Conservation (phyloP, 2,797 vertebrate species). For the Acipenser transmontanus region DNA sequence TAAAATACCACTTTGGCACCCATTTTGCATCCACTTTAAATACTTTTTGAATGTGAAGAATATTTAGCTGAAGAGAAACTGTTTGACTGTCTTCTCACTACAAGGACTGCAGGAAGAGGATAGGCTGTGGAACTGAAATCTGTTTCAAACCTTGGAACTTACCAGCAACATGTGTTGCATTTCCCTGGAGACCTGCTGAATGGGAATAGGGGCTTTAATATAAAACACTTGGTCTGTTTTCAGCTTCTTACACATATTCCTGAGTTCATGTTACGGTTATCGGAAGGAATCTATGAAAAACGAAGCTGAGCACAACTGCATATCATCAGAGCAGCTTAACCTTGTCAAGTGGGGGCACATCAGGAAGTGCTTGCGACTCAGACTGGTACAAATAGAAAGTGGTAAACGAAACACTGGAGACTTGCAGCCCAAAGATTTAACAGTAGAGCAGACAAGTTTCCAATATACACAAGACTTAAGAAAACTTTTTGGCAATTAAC, state of each 20-base stretch:
- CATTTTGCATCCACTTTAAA: too few relatives aligned
- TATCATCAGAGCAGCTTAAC: slow-evolving; percentile 65
- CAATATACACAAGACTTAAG: too few relatives aligned
- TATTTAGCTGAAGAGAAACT: too few relatives aligned
- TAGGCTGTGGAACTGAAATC: not conserved
- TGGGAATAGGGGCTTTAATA: slow-evolving; percentile 46
- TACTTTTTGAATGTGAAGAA: too few relatives aligned
- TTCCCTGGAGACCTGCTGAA: slow-evolving; percentile 43
- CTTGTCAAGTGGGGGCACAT: slow-evolving; percentile 58
- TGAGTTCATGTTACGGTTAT: slow-evolving; percentile 66
- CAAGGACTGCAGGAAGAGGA: not conserved
- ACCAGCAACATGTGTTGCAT: not conserved
- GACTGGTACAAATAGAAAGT: slow-evolving; percentile 55
- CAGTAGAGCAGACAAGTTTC: too few relatives aligned
- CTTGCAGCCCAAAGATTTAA: too few relatives aligned
- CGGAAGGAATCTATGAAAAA: slow-evolving; percentile 67
- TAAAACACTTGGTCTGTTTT: slow-evolving; percentile 49
- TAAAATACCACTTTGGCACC: too few relatives aligned
- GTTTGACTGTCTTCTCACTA: not conserved
- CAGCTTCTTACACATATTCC: slow-evolving; percentile 49
- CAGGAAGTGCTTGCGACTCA: slow-evolving; percentile 57
- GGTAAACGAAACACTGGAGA: slow-evolving; percentile 41
- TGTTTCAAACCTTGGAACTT: not conserved
- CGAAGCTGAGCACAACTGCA: slow-evolving; percentile 62
- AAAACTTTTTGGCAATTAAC: too few relatives aligned